phyloP scores from a whole-genome alignment of 2,113 vertebrate species.

The Sylvia atricapilla region DNA sequence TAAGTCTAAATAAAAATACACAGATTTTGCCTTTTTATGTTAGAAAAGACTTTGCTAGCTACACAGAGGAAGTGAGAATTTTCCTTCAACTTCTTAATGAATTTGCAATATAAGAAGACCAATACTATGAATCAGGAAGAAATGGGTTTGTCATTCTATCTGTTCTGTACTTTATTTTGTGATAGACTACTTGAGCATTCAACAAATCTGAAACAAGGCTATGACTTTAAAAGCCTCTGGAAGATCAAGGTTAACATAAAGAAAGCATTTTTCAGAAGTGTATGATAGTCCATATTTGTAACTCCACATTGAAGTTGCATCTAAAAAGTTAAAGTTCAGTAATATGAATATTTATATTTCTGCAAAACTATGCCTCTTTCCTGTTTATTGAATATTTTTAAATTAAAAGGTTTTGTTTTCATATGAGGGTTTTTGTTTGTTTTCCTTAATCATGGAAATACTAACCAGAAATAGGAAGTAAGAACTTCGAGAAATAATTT shows the following conservation, averaged over 20 bases:
- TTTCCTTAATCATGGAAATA: background rate
- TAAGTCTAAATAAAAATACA: background rate
- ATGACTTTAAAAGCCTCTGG: background rate
- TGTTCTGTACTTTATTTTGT: background rate
- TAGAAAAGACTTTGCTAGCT: background rate
- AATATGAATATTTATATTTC: background rate
- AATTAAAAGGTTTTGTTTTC: background rate
- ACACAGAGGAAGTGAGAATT: background rate
- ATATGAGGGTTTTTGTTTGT: accelerated
- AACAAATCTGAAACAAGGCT: background rate
- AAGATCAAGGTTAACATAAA: background rate
- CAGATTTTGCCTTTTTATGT: background rate
- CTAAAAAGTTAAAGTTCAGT: background rate
- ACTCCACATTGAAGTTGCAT: background rate
- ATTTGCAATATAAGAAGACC: background rate
- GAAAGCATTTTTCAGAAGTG: background rate
- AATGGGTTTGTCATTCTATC: background rate
- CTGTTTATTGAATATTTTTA: background rate
- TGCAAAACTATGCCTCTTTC: background rate
- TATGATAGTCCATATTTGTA: background rate
- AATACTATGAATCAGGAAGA: background rate
- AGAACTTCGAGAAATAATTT: background rate
- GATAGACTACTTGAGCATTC: background rate
- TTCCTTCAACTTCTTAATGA: background rate
- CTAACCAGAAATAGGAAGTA: background rate